Percentiles rank a stretch among this genome's conserved stretches.
These are phyloP conservation scores for Coleophora flavipennella DNA, from an alignment of 2,888 invertebrate genomes.

Conservation along the genomic window DNA sequence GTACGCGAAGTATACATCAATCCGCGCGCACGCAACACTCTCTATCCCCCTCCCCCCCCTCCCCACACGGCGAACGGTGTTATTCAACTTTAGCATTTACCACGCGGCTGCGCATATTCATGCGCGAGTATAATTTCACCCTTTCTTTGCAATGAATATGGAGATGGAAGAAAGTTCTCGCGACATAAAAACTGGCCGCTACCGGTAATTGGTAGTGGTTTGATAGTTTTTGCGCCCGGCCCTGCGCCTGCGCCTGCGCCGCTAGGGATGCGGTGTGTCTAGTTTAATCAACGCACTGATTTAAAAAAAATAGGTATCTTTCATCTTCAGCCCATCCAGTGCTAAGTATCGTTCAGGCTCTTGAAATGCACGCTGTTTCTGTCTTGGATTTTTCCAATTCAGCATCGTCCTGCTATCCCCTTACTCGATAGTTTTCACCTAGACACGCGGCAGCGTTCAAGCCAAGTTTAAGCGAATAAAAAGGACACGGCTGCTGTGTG, in stretches of 20 bases:
- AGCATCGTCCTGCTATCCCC: too few relatives aligned
- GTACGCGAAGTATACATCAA: slow-evolving; percentile 1
- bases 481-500: too few relatives aligned
- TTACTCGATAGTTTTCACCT: too few relatives aligned
- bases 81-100: slow-evolving; percentile 69
- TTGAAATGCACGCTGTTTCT: too few relatives aligned
- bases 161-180: slow-evolving; percentile 68
- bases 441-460: too few relatives aligned
- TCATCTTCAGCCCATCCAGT: too few relatives aligned
- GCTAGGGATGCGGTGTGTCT: slow-evolving; percentile 2
- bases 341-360: too few relatives aligned
- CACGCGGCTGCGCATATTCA: slow-evolving; percentile 55
- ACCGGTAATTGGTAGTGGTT: slow-evolving; percentile 52
- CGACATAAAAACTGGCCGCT: slow-evolving; percentile 55
- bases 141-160: slow-evolving; percentile 68
- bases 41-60: slow-evolving; percentile 8
- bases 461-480: too few relatives aligned
- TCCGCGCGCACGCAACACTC: slow-evolving; percentile 16
- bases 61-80: slow-evolving; percentile 29
- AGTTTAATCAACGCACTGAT: too few relatives aligned
- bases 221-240: slow-evolving; percentile 35
- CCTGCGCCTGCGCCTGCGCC: slow-evolving; percentile 4
- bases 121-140: slow-evolving; percentile 60
- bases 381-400: too few relatives aligned
- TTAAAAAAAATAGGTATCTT: too few relatives aligned